Evolutionary conservation across 2,888 invertebrate species (phyloP).

Genomic region (Rhagonycha fulva): DNA sequence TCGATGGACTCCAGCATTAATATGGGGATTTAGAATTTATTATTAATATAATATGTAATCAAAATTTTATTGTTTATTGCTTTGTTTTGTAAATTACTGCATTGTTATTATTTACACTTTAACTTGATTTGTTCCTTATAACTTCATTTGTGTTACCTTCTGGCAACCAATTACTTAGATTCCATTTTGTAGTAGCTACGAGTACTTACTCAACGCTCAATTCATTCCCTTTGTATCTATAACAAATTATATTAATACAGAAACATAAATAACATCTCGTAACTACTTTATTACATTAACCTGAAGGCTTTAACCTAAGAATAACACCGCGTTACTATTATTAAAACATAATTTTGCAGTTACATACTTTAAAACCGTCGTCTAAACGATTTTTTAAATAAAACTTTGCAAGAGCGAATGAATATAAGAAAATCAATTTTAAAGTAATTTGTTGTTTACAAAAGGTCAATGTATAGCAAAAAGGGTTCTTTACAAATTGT

Average conservation of each 20-base stretch:
- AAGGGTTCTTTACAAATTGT: conserved; percentile 19
- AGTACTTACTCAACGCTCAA: too few species aligned
- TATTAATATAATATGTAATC: too few species aligned
- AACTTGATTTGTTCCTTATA: too few species aligned
- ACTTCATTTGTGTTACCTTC: too few species aligned
- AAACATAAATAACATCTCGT: too few species aligned
- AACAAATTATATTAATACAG: neutral
- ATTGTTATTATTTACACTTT: too few species aligned
- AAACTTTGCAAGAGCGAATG: neutral
- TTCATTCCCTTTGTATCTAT: neutral
- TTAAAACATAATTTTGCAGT: neutral
- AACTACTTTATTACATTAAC: neutral
- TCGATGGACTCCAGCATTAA: too few species aligned
- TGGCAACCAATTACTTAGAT: too few species aligned
- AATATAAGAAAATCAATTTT: neutral
- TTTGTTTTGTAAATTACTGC: too few species aligned
- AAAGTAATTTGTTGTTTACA: neutral
- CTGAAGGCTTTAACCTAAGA: neutral
- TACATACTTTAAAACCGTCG: neutral
- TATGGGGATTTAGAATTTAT: too few species aligned
- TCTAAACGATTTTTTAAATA: neutral
- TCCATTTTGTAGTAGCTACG: too few species aligned
- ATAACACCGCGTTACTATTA: neutral
- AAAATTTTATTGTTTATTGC: too few species aligned
- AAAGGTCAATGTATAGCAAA: neutral